Conservation (phyloP, 1,140 invertebrate species). For the Procambarus virginalis region DNA sequence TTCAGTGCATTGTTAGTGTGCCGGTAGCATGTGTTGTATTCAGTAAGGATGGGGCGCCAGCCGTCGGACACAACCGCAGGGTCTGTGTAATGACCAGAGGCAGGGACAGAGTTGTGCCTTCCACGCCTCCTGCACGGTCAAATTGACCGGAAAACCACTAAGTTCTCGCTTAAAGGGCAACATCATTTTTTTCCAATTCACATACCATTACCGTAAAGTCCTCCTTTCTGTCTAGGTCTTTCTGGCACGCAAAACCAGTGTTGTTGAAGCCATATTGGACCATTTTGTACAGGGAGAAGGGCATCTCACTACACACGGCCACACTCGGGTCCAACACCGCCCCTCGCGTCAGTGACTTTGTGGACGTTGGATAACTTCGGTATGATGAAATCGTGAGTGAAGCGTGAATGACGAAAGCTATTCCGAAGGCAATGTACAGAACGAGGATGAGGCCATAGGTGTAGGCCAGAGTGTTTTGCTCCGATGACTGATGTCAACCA, state of each 20-base stretch:
- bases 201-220: neutral
- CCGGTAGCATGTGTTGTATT: too few species aligned
- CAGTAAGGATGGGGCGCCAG: too few species aligned
- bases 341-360: neutral
- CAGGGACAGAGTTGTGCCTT: neutral
- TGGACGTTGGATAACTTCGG: slow-evolving; percentile 14
- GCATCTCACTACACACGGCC: neutral
- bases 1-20: too few species aligned
- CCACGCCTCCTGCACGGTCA: neutral
- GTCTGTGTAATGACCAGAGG: neutral
- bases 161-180: neutral
- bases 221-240: neutral
- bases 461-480: too few species aligned
- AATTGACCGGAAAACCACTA: neutral
- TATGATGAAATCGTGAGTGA: neutral
- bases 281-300: slow-evolving; percentile 3
- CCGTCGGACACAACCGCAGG: too few species aligned
- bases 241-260: neutral
- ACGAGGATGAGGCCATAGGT: too few species aligned
- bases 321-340: neutral
- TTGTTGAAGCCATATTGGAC: slow-evolving; percentile 13
- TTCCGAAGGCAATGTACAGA: too few species aligned
- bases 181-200: neutral
- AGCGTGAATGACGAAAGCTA: neutral
- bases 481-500: too few species aligned